These are phyloP conservation scores for Gonocerus acuteangulatus DNA, from an alignment of 2,888 invertebrate genomes.

Conservation along the genomic window DNA sequence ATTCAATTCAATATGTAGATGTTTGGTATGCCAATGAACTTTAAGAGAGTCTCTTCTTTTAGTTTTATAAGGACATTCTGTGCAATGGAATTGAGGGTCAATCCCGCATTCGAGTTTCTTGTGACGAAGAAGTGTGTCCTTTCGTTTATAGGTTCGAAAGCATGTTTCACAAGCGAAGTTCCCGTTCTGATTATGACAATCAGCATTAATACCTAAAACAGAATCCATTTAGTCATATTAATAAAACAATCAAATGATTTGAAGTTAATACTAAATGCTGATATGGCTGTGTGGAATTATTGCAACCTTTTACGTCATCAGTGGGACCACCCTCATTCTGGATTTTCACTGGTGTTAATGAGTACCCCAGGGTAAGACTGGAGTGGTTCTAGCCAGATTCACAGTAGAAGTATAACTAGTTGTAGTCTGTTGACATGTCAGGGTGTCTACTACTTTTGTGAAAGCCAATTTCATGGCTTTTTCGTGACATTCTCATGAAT, in stretches of 20 bases:
- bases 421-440: no score
- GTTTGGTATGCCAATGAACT: background rate
- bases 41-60: background rate
- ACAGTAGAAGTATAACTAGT: no score
- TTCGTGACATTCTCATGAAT: no score
- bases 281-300: no score
- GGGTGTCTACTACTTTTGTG: no score
- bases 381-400: no score
- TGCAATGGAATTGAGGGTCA: constrained; percentile 43
- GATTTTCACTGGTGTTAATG: no score
- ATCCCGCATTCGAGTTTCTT: constrained; percentile 44
- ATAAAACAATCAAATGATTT: background rate
- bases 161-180: constrained; percentile 20
- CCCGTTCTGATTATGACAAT: constrained; percentile 16
- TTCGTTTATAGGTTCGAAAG: constrained; percentile 33
- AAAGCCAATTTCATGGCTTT: no score
- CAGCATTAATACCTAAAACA: background rate
- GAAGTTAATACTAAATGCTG: background rate
- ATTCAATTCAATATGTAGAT: no score
- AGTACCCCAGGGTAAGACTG: no score
- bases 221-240: background rate
- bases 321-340: no score
- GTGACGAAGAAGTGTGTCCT: constrained; percentile 38
- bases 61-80: constrained; percentile 24
- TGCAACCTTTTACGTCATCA: no score